Percentiles rank a stretch among this genome's conserved stretches.
These are phyloP conservation scores for Neopipo cinnamomea DNA, from an alignment of 2,113 vertebrate species.

Conservation along the genomic window DNA sequence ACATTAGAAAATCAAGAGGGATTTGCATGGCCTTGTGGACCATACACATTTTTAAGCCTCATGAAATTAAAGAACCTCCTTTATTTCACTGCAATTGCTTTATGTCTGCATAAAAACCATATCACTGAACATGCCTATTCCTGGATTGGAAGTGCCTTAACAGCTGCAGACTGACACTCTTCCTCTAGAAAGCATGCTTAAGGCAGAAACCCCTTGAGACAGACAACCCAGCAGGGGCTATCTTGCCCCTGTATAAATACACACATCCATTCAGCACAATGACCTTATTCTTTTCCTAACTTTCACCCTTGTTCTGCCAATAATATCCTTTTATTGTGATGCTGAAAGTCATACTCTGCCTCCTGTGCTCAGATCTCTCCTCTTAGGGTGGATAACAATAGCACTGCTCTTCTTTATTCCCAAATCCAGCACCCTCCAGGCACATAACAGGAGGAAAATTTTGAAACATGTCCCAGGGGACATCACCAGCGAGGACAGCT, in stretches of 20 bases:
- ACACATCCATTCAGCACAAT: neutral
- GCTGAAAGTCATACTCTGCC: neutral
- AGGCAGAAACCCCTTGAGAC: neutral
- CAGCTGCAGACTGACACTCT: neutral
- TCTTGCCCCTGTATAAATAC: neutral
- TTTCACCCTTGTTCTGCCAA: neutral
- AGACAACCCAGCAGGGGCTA: neutral
- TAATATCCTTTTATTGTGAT: neutral
- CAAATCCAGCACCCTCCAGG: neutral
- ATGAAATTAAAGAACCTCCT: constrained; percentile 14
- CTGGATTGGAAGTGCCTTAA: neutral
- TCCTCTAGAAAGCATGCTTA: neutral
- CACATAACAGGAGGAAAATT: neutral
- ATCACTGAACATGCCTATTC: neutral
- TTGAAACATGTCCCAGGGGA: neutral
- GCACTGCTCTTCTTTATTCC: neutral
- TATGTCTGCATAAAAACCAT: neutral
- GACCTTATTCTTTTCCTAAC: neutral
- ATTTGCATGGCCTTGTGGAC: neutral
- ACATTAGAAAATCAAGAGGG: neutral
- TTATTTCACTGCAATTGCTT: constrained; percentile 34
- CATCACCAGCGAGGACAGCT: neutral
- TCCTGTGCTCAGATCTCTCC: neutral
- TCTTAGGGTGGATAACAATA: neutral
- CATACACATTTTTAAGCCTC: constrained; percentile 28